Base-by-base conservation (phyloP, 2,888 invertebrate species). In the Drosophila mettleri region DNA sequence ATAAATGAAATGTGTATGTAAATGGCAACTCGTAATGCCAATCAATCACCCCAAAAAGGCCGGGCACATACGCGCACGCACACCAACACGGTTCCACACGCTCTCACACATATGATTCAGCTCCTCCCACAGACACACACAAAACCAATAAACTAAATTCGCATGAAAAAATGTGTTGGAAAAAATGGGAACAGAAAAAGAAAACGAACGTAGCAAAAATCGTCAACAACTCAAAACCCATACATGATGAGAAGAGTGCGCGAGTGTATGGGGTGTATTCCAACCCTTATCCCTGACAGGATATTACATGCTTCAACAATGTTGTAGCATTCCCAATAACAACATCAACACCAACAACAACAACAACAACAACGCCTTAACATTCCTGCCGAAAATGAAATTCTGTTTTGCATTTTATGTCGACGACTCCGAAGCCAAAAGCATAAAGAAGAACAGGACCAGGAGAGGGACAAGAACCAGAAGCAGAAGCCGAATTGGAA, bases 251-350 rank as follows among this genome's bases (percentile, higher is more conserved):
- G 59, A 66, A 41, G 61, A 48, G 39, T 39, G 20, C 22, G 39
- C 31, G 64, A 77, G 63, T 76, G 69, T 65, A 48, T 51, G 63
- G 74, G 75, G 78, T 68, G 73, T 78, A 73, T 73, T 78, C 70
- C 89, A 89, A 89, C 88, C 88, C 87, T 88, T 89, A 82, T 86
- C 73, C 79, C 78, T 76, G 76, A 74, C 85, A 83, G 80, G 79
- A 86, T 85, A 88, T 84, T 87, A 88, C 88, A 88, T 87, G 88
- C 88, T 88, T 88, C 88, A 88, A 87, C 88, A 88, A 88, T 88
- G 87, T 86, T 88, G 88, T 86, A 84, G 87, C 88, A 88, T 84
- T 88, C 86, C 85, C 88, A 85, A 85, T 86, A 86, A 85, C 83
- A 86, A 65, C 72, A 69, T 39, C 64, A 75, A 66, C 43, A 75